A percentile compares a stretch with the other conserved stretches of the same genome.
These are phyloP conservation scores for Ephialtes manifestator DNA, from an alignment of 2,888 invertebrate species.

Conservation along the genomic window DNA sequence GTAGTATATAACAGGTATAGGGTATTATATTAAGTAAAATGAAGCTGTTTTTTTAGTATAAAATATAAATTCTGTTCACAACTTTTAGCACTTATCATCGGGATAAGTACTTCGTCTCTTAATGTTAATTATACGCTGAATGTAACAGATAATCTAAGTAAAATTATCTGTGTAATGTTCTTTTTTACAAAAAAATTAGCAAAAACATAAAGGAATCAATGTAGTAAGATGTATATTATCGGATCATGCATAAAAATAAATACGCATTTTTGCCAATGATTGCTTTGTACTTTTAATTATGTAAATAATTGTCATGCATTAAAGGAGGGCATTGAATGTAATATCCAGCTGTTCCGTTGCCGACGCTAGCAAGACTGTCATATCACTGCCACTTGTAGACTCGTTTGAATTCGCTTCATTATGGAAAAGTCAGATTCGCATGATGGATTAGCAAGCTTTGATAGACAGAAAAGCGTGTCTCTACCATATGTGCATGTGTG, in stretches of 20 bases:
- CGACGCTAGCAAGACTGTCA: background rate
- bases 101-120: no score
- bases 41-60: no score
- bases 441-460: conserved; percentile 54
- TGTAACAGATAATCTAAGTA: no score
- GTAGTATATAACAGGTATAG: no score
- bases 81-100: no score
- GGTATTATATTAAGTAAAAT: no score
- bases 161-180: background rate
- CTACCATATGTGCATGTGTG: background rate
- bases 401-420: conserved; percentile 41
- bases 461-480: conserved; percentile 36
- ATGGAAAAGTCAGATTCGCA: conserved; percentile 37
- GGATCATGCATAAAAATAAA: background rate
- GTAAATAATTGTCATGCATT: background rate
- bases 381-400: conserved; percentile 29
- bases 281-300: background rate
- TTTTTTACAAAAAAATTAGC: background rate
- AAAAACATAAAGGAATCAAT: background rate
- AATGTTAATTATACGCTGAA: no score
- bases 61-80: no score
- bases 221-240: background rate
- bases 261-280: background rate
- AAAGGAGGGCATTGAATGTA: background rate
- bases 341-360: background rate